Conservation (phyloP, 2,113 vertebrate species). For the Eidolon helvum region DNA sequence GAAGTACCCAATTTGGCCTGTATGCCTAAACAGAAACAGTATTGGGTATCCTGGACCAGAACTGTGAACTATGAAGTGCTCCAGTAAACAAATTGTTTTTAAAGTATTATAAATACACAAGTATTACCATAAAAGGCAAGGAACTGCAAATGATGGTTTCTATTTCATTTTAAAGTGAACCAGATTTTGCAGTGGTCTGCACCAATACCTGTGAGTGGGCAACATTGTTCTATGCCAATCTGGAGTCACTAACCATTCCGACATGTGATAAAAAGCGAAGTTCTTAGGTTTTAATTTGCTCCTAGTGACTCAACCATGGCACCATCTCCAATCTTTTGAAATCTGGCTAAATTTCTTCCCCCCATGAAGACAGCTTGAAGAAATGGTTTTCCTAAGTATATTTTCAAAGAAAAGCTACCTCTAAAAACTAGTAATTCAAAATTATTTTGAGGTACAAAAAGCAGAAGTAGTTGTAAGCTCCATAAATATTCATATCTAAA, state of each 20-base stretch:
- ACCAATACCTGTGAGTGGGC: background rate
- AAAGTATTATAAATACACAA: background rate
- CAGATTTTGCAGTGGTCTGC: background rate
- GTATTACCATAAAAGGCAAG: background rate
- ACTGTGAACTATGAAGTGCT: background rate
- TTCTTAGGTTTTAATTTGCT: background rate
- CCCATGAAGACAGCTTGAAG: background rate
- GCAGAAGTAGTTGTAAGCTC: background rate
- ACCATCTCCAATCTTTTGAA: background rate
- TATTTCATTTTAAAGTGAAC: background rate
- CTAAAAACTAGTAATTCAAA: constrained; percentile 37
- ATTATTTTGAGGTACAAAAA: background rate
- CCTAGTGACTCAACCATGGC: background rate
- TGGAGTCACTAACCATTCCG: background rate
- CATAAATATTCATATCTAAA: background rate
- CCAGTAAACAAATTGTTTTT: background rate
- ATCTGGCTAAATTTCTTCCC: constrained; percentile 13
- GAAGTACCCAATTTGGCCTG: background rate
- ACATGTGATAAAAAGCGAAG: background rate
- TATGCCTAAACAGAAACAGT: background rate
- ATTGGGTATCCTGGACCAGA: background rate
- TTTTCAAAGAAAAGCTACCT: constrained; percentile 34
- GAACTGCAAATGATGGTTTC: background rate
- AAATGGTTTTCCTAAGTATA: background rate
- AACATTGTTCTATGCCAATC: background rate